Evolutionary conservation across 2,113 vertebrate species (phyloP).

Genomic region (Verasper variegatus): DNA sequence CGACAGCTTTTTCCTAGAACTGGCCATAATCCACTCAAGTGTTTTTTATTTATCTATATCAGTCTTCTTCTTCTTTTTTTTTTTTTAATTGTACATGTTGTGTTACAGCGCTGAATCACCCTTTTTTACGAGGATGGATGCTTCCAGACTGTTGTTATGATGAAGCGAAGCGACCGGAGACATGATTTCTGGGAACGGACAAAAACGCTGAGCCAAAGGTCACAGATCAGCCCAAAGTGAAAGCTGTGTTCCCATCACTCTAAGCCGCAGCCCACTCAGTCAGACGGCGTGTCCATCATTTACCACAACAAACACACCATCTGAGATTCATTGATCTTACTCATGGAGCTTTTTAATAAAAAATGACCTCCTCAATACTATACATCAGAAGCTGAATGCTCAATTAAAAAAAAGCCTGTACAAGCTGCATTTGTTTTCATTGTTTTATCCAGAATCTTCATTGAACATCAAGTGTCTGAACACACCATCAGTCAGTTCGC

Average conservation of each 20-base stretch:
- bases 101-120: slow-evolving; percentile 56
- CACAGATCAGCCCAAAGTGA: slow-evolving; percentile 61
- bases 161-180: slow-evolving; percentile 58
- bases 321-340: slow-evolving; percentile 64
- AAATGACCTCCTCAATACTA: slow-evolving; percentile 53
- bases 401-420: slow-evolving; percentile 55
- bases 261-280: slow-evolving; percentile 53
- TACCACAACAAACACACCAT: slow-evolving; percentile 52
- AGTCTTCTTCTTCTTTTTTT: slow-evolving; percentile 8
- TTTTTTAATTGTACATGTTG: slow-evolving; percentile 60
- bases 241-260: slow-evolving; percentile 69
- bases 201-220: slow-evolving; percentile 68
- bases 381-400: slow-evolving; percentile 65
- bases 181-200: slow-evolving; percentile 70
- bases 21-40: slow-evolving; percentile 69
- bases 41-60: slow-evolving; percentile 44
- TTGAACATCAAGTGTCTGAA: slow-evolving; percentile 55
- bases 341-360: slow-evolving; percentile 50
- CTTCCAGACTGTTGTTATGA: slow-evolving; percentile 54
- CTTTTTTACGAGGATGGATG: slow-evolving; percentile 73
- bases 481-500: slow-evolving; percentile 58
- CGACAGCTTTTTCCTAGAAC: slow-evolving; percentile 74
- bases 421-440: slow-evolving; percentile 32
- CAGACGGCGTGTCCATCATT: slow-evolving; percentile 62
- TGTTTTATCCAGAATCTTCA: slow-evolving; percentile 41